A percentile compares a stretch with the other conserved stretches of the same genome.
Evolutionary conservation across 2,113 vertebrate genomes (phyloP).

Genomic region (Podarcis cretensis): DNA sequence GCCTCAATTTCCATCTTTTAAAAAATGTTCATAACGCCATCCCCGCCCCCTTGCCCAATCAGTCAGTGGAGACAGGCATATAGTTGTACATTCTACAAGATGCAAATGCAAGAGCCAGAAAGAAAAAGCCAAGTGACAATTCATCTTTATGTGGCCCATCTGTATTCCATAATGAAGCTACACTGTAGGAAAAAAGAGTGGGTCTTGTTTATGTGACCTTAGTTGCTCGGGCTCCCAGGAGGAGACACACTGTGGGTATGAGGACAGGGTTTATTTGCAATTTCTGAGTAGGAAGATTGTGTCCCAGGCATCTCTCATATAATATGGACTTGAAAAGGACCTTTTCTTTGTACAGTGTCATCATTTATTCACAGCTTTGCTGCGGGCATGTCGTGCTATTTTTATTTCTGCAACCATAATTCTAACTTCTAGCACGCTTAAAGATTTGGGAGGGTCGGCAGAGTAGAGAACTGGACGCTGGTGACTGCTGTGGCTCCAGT

Average conservation of each 20-base stretch:
- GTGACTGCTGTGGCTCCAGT: neutral
- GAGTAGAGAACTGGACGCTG: neutral
- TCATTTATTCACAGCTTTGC: neutral
- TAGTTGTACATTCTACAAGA: neutral
- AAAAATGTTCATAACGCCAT: neutral
- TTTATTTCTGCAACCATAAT: neutral
- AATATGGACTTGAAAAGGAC: neutral
- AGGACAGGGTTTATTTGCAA: neutral
- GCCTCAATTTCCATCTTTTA: neutral
- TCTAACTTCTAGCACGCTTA: neutral
- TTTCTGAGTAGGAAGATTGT: neutral
- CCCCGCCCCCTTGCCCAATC: neutral
- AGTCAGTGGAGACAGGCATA: neutral
- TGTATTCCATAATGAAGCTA: neutral
- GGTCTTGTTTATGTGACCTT: constrained; percentile 28
- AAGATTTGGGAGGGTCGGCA: neutral
- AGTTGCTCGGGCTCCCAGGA: neutral
- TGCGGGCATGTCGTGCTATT: neutral
- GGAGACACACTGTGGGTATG: neutral
- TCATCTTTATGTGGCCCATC: neutral
- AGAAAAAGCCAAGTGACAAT: constrained; percentile 15
- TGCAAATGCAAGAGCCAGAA: constrained; percentile 11
- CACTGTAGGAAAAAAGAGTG: neutral
- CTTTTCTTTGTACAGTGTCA: neutral
- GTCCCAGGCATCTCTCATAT: neutral